A percentile compares a stretch with the other conserved stretches of the same genome.
phyloP scores from a whole-genome alignment of 2,797 vertebrate genomes.

The Chiloscyllium punctatum region DNA sequence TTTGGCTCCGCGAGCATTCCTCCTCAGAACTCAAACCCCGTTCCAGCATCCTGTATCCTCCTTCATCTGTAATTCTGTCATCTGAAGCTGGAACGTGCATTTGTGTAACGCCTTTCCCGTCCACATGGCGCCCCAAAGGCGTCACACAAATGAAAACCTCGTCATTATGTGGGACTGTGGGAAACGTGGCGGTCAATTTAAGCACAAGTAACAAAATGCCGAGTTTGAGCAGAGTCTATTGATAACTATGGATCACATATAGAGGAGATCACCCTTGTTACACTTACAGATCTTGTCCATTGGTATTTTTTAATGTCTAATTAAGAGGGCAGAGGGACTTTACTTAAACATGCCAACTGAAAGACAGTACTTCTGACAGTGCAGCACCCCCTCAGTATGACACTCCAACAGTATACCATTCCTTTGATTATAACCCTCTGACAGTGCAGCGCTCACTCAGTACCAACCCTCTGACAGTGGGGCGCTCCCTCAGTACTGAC shows the following conservation, averaged over 20 bases:
- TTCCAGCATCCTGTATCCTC: too few relatives aligned
- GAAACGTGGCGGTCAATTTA: neutral
- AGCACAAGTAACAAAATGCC: neutral
- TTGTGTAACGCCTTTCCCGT: neutral
- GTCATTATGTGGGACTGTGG: neutral
- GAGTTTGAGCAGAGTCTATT: neutral
- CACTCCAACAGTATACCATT: neutral
- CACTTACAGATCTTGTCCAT: neutral
- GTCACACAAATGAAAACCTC: neutral
- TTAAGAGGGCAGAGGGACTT: neutral
- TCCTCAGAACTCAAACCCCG: too few relatives aligned
- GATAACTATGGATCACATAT: neutral
- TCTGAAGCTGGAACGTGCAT: neutral
- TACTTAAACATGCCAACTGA: neutral
- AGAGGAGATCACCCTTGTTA: neutral
- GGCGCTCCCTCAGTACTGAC: neutral
- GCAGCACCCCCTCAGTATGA: neutral
- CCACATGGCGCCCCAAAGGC: neutral
- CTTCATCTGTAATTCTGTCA: neutral
- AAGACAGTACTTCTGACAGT: neutral
- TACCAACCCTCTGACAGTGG: neutral
- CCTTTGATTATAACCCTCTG: neutral
- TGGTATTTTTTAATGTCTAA: neutral
- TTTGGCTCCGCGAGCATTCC: neutral
- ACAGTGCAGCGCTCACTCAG: neutral